A percentile compares a stretch with the other conserved stretches of the same genome.
phyloP scores from a whole-genome alignment of 2,888 invertebrate species.

The Heteromyza rotundicornis region DNA sequence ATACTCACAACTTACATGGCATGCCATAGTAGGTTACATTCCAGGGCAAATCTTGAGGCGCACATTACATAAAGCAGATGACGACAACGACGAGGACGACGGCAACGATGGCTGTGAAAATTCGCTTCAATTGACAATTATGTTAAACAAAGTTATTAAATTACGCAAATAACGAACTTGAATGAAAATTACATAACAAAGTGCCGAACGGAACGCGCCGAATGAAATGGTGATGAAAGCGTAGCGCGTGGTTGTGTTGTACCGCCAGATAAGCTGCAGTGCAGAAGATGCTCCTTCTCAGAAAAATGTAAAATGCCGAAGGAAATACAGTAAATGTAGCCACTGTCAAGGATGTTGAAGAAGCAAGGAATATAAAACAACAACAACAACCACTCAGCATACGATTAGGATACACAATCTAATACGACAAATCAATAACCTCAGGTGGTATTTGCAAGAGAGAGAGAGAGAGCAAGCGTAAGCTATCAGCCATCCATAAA shows the following conservation, averaged over 20 bases:
- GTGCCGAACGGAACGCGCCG: too few relatives aligned
- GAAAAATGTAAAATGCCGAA: constrained; percentile 9
- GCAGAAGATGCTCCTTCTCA: neutral
- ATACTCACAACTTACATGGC: constrained; percentile 12
- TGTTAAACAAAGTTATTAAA: constrained; percentile 55
- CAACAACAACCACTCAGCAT: neutral
- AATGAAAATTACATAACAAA: constrained; percentile 9
- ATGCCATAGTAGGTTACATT: constrained; percentile 41
- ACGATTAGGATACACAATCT: constrained; percentile 13
- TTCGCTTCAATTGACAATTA: constrained; percentile 56
- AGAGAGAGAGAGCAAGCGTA: too few relatives aligned
- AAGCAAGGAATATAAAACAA: neutral
- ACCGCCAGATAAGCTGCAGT: too few relatives aligned
- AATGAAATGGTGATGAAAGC: constrained; percentile 17
- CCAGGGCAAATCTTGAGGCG: constrained; percentile 22
- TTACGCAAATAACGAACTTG: constrained; percentile 40
- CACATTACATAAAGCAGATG: neutral
- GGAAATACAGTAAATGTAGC: constrained; percentile 37
- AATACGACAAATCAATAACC: constrained; percentile 49
- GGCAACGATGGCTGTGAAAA: neutral
- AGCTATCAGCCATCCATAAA: too few relatives aligned
- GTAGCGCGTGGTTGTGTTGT: too few relatives aligned
- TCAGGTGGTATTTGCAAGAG: constrained; percentile 6
- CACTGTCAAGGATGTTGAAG: neutral
- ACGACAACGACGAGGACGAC: neutral